Percentiles rank a stretch among this genome's conserved stretches.
phyloP scores from a whole-genome alignment of 2,888 invertebrate species.

The Ophonus ardosiacus region DNA sequence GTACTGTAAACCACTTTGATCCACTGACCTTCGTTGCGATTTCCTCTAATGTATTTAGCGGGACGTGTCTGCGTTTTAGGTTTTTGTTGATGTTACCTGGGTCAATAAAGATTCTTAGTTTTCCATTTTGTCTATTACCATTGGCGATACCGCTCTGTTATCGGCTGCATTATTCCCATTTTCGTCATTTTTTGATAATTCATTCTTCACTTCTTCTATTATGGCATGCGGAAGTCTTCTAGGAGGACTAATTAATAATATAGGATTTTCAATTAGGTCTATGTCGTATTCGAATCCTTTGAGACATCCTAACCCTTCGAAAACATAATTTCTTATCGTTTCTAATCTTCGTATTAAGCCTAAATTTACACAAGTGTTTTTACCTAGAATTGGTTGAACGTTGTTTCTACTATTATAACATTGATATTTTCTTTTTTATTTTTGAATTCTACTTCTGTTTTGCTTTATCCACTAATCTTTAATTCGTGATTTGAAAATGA shows the following conservation, averaged over 20 bases:
- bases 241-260: conserved; percentile 62
- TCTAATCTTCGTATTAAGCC: background rate
- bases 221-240: conserved; percentile 66
- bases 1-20: conserved; percentile 63
- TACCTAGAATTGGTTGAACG: background rate
- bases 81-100: conserved; percentile 55
- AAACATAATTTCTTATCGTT: background rate
- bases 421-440: background rate
- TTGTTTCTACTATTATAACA: background rate
- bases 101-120: conserved; percentile 60
- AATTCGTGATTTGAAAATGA: conserved; percentile 9
- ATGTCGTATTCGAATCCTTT: conserved; percentile 32
- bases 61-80: conserved; percentile 53
- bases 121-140: conserved; percentile 58
- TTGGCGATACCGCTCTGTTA: conserved; percentile 37
- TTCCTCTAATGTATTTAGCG: conserved; percentile 57
- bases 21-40: conserved; percentile 47
- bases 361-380: conserved; percentile 1
- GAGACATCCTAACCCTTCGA: background rate
- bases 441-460: background rate
- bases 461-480: background rate
- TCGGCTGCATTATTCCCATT: conserved; percentile 1
- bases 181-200: conserved; percentile 41
- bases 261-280: conserved; percentile 18
- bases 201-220: conserved; percentile 68